These are phyloP conservation scores for Neopelma chrysocephalum DNA, from an alignment of 2,797 vertebrate genomes.

Conservation along the genomic window DNA sequence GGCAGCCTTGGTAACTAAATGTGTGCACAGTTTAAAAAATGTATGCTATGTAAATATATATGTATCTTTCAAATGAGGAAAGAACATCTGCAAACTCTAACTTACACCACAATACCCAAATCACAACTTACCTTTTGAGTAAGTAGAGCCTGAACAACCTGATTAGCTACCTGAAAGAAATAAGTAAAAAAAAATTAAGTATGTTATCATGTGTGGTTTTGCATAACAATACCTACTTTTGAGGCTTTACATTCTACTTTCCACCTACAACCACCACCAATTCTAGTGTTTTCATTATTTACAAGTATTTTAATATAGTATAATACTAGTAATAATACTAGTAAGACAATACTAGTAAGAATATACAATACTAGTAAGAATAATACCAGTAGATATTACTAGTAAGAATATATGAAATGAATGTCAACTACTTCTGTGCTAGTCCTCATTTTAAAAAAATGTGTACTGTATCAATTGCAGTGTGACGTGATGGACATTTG, in stretches of 20 bases:
- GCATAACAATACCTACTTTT: neutral
- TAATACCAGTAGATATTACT: neutral
- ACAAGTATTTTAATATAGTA: neutral
- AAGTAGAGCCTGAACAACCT: slow-evolving; percentile 92
- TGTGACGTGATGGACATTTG: neutral
- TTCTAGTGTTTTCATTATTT: neutral
- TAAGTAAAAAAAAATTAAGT: neutral
- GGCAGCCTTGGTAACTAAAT: neutral
- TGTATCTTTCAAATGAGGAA: neutral
- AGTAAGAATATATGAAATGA: neutral
- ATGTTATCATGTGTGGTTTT: neutral
- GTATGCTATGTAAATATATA: neutral
- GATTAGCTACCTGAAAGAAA: slow-evolving; percentile 89
- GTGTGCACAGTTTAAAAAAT: neutral
- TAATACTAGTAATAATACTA: too few species aligned
- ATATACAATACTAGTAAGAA: neutral
- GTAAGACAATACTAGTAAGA: neutral
- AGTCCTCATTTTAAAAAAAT: neutral
- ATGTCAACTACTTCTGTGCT: neutral
- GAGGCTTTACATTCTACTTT: neutral
- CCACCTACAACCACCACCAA: neutral
- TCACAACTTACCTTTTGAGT: slow-evolving; percentile 89
- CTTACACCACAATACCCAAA: neutral
- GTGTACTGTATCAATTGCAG: neutral
- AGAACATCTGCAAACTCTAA: neutral